Conservation (phyloP, 2,113 vertebrate genomes). For the Lepus timidus region DNA sequence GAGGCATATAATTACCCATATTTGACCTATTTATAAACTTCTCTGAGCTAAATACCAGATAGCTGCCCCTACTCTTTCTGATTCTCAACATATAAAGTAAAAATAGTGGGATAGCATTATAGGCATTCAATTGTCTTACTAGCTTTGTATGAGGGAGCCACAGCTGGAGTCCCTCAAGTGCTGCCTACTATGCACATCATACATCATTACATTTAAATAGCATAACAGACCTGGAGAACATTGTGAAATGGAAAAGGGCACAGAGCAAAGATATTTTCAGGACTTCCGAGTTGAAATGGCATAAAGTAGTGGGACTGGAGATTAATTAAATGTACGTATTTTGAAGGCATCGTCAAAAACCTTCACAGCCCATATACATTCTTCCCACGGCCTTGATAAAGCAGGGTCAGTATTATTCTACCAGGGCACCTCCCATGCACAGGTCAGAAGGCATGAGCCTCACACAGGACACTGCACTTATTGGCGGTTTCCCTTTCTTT, state of each 20-base stretch:
- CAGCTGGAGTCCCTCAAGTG: not conserved
- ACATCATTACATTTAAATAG: not conserved
- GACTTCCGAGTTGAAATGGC: not conserved
- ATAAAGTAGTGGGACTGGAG: not conserved
- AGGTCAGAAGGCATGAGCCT: not conserved
- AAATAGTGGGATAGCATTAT: not conserved
- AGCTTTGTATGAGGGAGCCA: not conserved
- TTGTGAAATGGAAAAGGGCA: not conserved
- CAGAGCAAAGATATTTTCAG: not conserved
- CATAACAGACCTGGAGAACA: not conserved
- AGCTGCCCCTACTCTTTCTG: not conserved
- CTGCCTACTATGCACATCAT: not conserved
- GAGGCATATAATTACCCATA: slow-evolving; percentile 60
- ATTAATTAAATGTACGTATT: not conserved
- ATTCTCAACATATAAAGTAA: not conserved
- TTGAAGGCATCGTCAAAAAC: not conserved
- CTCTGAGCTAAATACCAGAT: not conserved
- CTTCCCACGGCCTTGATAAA: not conserved
- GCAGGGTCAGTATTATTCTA: not conserved
- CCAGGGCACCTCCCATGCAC: not conserved
- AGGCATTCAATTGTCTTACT: not conserved
- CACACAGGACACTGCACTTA: too few species aligned
- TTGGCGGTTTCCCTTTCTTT: too few species aligned
- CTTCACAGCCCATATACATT: not conserved
- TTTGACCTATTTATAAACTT: slow-evolving; percentile 66